Conservation (phyloP, 2,888 invertebrate species). For the Andricus curvator region DNA sequence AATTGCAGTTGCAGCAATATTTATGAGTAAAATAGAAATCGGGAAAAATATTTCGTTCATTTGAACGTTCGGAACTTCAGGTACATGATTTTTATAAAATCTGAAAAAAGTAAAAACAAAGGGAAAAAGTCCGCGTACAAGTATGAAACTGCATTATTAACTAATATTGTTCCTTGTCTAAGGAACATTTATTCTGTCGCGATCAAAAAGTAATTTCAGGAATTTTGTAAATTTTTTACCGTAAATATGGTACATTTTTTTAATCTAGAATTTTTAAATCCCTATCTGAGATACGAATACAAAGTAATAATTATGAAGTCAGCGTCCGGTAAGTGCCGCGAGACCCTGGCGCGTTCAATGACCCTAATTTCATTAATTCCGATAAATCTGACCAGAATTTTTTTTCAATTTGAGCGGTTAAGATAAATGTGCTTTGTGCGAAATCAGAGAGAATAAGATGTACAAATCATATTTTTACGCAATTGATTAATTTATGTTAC, state of each 20-base stretch:
- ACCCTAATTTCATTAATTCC: conserved; percentile 32
- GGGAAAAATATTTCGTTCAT: no score
- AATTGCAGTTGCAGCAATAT: no score
- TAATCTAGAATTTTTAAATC: background rate
- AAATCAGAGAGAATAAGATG: background rate
- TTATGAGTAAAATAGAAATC: no score
- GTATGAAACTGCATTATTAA: no score
- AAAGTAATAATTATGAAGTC: background rate
- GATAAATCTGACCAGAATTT: conserved; percentile 5
- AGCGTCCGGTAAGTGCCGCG: background rate
- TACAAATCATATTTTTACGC: background rate
- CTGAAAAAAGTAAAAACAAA: no score
- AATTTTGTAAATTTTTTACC: background rate
- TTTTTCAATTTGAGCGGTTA: background rate
- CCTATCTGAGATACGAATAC: background rate
- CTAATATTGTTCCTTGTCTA: no score
- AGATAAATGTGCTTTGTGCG: background rate
- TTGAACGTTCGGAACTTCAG: no score
- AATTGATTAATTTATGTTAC: background rate
- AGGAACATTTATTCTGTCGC: no score
- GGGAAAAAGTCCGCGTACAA: no score
- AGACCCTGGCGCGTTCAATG: conserved; percentile 20
- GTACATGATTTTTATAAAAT: no score
- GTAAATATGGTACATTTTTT: background rate
- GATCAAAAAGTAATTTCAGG: no score